Evolutionary conservation across 2,888 invertebrate genomes (phyloP).

Genomic region (Spicauda simplicius): DNA sequence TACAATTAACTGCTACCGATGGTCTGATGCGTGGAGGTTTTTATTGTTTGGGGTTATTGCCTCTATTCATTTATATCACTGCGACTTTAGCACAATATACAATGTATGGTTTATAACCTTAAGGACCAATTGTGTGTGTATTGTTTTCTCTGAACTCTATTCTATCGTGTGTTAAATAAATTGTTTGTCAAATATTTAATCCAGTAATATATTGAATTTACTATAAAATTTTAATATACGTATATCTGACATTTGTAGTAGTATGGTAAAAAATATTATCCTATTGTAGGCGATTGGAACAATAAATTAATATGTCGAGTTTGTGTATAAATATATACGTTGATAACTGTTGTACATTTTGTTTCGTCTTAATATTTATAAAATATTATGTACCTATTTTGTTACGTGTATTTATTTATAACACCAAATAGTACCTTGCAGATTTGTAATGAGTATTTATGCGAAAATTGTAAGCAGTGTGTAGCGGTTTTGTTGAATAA

Average conservation of each 20-base stretch:
- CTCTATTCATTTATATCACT: background rate
- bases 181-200: background rate
- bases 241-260: background rate
- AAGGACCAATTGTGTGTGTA: slow-evolving; percentile 24
- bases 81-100: background rate
- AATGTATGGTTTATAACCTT: slow-evolving; percentile 16
- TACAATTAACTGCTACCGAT: no score
- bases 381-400: slow-evolving; percentile 58
- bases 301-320: slow-evolving; percentile 60
- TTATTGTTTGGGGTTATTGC: no score
- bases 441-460: slow-evolving; percentile 67
- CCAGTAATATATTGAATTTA: background rate
- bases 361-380: slow-evolving; percentile 57
- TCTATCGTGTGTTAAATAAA: background rate
- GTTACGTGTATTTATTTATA: slow-evolving; percentile 72
- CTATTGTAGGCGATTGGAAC: slow-evolving; percentile 65
- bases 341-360: slow-evolving; percentile 53
- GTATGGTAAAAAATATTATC: slow-evolving; percentile 50
- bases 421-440: slow-evolving; percentile 80
- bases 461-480: slow-evolving; percentile 69
- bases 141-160: background rate
- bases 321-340: slow-evolving; percentile 53
- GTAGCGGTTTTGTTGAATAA: slow-evolving; percentile 83
- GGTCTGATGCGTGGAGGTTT: no score
- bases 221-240: background rate